Percentiles rank a stretch among this genome's conserved stretches.
Evolutionary conservation across 2,797 vertebrate genomes (phyloP).

Genomic region (Pterois miles): DNA sequence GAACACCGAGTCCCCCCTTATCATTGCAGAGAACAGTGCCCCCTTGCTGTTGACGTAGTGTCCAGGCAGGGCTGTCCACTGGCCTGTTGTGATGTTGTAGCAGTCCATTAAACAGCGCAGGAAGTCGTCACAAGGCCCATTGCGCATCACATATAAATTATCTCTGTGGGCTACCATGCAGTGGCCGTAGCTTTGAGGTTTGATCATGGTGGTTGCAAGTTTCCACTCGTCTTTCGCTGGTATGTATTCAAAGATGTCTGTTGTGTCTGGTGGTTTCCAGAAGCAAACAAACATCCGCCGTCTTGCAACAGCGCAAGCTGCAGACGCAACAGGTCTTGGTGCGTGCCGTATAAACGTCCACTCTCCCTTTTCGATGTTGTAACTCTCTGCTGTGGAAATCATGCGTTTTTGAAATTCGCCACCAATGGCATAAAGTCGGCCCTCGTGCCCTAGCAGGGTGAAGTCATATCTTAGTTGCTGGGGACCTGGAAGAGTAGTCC

Average conservation of each 20-base stretch:
- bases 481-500: slow-evolving; percentile 89
- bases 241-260: slow-evolving; percentile 89
- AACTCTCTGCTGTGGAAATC: slow-evolving; percentile 89
- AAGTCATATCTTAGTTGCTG: slow-evolving; percentile 91
- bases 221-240: slow-evolving; percentile 83
- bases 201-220: slow-evolving; percentile 86
- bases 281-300: slow-evolving; percentile 93
- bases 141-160: slow-evolving; percentile 95
- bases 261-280: slow-evolving; percentile 93
- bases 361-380: slow-evolving; percentile 74
- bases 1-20: slow-evolving; percentile 90
- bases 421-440: slow-evolving; percentile 89
- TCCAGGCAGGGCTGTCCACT: slow-evolving; percentile 92
- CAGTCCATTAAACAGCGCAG: slow-evolving; percentile 92
- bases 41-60: slow-evolving; percentile 97
- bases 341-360: slow-evolving; percentile 89
- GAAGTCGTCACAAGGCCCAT: slow-evolving; percentile 93
- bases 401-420: slow-evolving; percentile 87
- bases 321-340: slow-evolving; percentile 86
- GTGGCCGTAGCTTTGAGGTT: slow-evolving; percentile 93
- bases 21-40: slow-evolving; percentile 90
- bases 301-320: slow-evolving; percentile 87
- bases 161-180: slow-evolving; percentile 95
- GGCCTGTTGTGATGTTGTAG: slow-evolving; percentile 90
- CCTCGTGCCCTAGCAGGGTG: slow-evolving; percentile 87